Base-by-base conservation (phyloP, 2,797 vertebrate species). In the Gymnothorax javanicus region DNA sequence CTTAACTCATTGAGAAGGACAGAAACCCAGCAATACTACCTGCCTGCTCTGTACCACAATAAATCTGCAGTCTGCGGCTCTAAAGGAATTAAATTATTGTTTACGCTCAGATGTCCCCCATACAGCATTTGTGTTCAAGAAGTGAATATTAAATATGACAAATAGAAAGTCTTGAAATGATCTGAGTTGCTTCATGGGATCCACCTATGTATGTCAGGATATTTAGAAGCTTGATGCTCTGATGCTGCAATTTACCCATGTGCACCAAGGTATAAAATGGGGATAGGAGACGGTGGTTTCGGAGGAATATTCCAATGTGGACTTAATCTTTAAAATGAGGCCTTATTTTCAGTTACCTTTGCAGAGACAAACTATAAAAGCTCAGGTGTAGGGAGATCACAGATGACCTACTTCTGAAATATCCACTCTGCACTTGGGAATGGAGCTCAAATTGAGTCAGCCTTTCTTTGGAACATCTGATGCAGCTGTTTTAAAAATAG, bases 331-430 rank as follows among this genome's bases (percentile, higher is more conserved):
- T 71, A 7, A 71, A 71, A 71, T 71, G 25, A 71, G 82, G 86
- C 83, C 79, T 64, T 20, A 86, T 86, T 86, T 82, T 86, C 64
- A 69, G 67, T 83, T 86, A 69, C 57, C 60, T 33, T 54, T 71
- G 43, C 25, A 52, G 8, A 58, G n/a, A 58, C 86, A 52, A 8
- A 71, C 52, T 12, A n/a, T 33, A 6, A 43, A 75, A 13, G 71
- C 2, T 25, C n/a, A 9, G 69, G 69, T 71, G n/a, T 33, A 33
- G 3, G 71, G 52, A 33, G 33, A 52, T 33, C 33, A 62, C 60
- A 62, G 54, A 84, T 69, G 75, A 59, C 33, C 83, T 85, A 84
- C 59, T 81, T 87, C 52, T n/a, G 69, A 43, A n/a, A 11, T 25
- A 17, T 57, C 59, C 56, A 27, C 56, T 84, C 33, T 79, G 60